A percentile compares a stretch with the other conserved stretches of the same genome.
Evolutionary conservation across 2,113 vertebrate species (phyloP).

Genomic region (Falco punctatus): DNA sequence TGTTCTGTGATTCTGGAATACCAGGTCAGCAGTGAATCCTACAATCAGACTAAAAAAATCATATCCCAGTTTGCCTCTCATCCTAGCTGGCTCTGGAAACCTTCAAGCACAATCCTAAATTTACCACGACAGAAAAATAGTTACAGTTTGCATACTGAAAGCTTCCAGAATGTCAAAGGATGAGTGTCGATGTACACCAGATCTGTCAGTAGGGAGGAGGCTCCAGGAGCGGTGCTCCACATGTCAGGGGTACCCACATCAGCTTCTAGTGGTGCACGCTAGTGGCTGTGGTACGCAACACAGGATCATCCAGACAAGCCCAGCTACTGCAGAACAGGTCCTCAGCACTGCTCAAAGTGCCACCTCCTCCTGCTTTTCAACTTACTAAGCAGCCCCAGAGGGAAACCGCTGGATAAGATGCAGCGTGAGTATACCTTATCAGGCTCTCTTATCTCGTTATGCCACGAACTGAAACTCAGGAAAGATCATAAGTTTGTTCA

Average conservation of each 20-base stretch:
- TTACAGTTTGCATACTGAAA: not conserved
- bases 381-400: not conserved
- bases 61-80: not conserved
- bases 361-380: not conserved
- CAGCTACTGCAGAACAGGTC: not conserved
- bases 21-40: not conserved
- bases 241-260: not conserved
- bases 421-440: not conserved
- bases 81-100: not conserved
- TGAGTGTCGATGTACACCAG: not conserved
- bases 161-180: not conserved
- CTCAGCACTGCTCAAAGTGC: not conserved
- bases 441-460: not conserved
- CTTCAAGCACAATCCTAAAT: not conserved
- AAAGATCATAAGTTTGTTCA: not conserved
- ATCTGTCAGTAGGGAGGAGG: not conserved
- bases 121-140: not conserved
- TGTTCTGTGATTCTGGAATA: not conserved
- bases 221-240: not conserved
- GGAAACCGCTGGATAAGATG: not conserved
- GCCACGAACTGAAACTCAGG: not conserved
- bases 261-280: not conserved
- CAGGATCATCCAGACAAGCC: not conserved
- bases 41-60: not conserved
- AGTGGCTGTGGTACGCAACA: not conserved